These are phyloP conservation scores for Sinocyclocheilus maitianheensis DNA, from an alignment of 2,113 vertebrate genomes.

Conservation along the genomic window DNA sequence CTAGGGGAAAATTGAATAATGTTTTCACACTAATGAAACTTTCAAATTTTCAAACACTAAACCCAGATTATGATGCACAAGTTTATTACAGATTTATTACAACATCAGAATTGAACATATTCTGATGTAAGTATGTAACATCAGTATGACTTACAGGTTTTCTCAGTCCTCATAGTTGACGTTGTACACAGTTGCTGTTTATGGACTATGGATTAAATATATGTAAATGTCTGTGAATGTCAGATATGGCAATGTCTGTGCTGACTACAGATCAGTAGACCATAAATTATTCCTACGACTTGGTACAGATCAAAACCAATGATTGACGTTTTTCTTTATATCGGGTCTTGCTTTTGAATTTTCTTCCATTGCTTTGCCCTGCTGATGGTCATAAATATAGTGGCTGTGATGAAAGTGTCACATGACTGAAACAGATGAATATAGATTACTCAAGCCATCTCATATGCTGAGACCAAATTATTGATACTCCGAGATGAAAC, in stretches of 20 bases:
- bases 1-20: background rate
- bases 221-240: background rate
- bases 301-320: background rate
- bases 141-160: background rate
- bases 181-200: background rate
- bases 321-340: background rate
- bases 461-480: background rate
- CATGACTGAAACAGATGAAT: background rate
- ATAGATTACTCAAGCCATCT: background rate
- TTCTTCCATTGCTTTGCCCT: background rate
- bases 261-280: background rate
- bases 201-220: background rate
- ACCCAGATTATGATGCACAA: background rate
- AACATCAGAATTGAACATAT: background rate
- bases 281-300: background rate
- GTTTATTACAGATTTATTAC: background rate
- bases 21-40: background rate
- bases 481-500: background rate
- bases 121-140: no score
- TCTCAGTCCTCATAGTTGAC: background rate
- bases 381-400: background rate
- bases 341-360: background rate
- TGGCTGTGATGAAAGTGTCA: background rate
- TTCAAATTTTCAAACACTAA: background rate
- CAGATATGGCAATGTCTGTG: background rate